Evolutionary conservation across 2,113 vertebrate genomes (phyloP).

Genomic region (Takifugu bimaculatus): DNA sequence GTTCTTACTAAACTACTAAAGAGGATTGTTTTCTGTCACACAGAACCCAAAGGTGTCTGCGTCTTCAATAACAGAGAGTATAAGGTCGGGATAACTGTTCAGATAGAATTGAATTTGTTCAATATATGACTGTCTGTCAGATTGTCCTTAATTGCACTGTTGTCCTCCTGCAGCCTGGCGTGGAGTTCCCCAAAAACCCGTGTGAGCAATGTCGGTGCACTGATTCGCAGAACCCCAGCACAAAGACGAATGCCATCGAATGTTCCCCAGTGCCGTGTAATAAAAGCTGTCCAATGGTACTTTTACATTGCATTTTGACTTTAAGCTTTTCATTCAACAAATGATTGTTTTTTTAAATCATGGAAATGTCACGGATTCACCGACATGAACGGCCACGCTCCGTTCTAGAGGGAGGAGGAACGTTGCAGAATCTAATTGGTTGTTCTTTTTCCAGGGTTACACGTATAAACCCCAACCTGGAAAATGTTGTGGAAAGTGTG

Average conservation of each 20-base stretch:
- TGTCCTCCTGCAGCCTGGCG: conserved; percentile 63
- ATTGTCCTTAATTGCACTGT: background rate
- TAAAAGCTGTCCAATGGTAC: conserved; percentile 57
- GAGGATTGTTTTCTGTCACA: conserved; percentile 15
- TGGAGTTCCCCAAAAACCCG: conserved; percentile 30
- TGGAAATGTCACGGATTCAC: too few species aligned
- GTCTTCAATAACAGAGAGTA: conserved; percentile 66
- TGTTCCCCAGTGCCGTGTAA: conserved; percentile 56
- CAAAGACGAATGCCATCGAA: conserved; percentile 9
- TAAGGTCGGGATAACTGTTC: conserved; percentile 62
- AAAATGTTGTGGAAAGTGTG: conserved; percentile 81
- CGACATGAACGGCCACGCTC: too few species aligned
- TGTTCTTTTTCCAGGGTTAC: conserved; percentile 63
- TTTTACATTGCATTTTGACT: background rate
- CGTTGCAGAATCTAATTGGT: background rate
- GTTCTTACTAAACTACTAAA: too few species aligned
- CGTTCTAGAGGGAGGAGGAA: too few species aligned
- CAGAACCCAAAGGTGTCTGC: conserved; percentile 72
- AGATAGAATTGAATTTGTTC: background rate
- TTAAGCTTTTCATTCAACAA: background rate
- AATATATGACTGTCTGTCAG: background rate
- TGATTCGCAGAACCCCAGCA: conserved; percentile 28
- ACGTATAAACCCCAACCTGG: conserved; percentile 40
- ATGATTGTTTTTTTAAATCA: too few species aligned
- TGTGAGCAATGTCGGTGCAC: conserved; percentile 72